phyloP scores from a whole-genome alignment of 2,113 vertebrate genomes.

The Oryzias celebensis region DNA sequence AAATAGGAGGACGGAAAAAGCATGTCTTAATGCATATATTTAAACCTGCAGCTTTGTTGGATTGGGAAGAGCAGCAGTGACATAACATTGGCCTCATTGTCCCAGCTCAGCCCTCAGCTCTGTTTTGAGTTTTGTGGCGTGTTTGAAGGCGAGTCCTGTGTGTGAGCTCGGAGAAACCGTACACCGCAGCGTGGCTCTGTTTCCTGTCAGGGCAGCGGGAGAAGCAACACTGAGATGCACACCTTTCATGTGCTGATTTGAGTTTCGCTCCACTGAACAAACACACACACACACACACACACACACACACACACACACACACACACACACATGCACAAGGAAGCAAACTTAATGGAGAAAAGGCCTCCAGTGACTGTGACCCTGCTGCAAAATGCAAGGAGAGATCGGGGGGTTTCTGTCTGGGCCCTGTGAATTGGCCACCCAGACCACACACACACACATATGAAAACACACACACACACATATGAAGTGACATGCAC shows the following conservation, averaged over 20 bases:
- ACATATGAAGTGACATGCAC: conserved; percentile 22
- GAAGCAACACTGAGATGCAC: conserved; percentile 60
- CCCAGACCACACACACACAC: conserved; percentile 67
- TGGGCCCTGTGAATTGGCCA: conserved; percentile 62
- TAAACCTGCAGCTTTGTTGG: background rate
- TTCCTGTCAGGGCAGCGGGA: conserved; percentile 63
- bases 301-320: conserved; percentile 19
- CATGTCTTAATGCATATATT: conserved; percentile 5
- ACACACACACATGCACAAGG: conserved; percentile 20
- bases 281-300: conserved; percentile 14
- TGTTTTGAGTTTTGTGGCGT: conserved; percentile 63
- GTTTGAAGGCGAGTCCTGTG: conserved; percentile 56
- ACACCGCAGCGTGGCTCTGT: conserved; percentile 54
- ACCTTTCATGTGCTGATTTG: conserved; percentile 71
- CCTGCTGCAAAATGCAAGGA: conserved; percentile 56
- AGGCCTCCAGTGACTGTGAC: conserved; percentile 50
- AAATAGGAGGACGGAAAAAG: background rate
- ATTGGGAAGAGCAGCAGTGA: conserved; percentile 46
- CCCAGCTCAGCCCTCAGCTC: conserved; percentile 37
- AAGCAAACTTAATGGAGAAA: conserved; percentile 32
- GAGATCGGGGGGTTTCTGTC: conserved; percentile 44
- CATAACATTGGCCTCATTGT: conserved; percentile 59
- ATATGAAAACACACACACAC: conserved; percentile 19
- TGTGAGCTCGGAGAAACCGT: conserved; percentile 55
- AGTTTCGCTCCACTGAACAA: conserved; percentile 33